phyloP scores from a whole-genome alignment of 2,888 invertebrate species.

The Octodonta nipae region DNA sequence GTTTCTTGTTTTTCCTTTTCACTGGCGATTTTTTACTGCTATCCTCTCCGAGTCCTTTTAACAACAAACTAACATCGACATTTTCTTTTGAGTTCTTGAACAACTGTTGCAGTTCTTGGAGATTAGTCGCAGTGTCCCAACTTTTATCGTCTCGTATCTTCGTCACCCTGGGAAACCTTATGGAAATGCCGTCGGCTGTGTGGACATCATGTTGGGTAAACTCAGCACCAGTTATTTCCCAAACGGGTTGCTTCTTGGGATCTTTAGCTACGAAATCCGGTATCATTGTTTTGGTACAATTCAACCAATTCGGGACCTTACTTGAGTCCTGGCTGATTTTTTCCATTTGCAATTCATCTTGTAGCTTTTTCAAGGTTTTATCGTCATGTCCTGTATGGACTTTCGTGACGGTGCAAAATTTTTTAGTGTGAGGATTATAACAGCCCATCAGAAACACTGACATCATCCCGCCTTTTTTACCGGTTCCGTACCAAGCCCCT shows the following conservation, averaged over 20 bases:
- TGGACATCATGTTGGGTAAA: slow-evolving; percentile 70
- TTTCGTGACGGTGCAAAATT: slow-evolving; percentile 88
- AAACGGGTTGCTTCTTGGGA: slow-evolving; percentile 77
- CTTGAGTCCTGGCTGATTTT: slow-evolving; percentile 64
- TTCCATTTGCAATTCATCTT: slow-evolving; percentile 55
- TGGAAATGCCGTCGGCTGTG: slow-evolving; percentile 83
- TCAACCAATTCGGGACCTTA: slow-evolving; percentile 67
- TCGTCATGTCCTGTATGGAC: slow-evolving; percentile 83
- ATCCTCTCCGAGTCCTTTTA: slow-evolving; percentile 20
- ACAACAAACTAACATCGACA: slow-evolving; percentile 44
- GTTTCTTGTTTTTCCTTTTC: too few species aligned
- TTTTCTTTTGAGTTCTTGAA: slow-evolving; percentile 56
- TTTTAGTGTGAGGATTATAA: slow-evolving; percentile 49
- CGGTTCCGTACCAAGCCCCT: slow-evolving; percentile 91
- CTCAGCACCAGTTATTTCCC: slow-evolving; percentile 87
- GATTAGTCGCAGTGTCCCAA: slow-evolving; percentile 69
- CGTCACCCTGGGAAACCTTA: slow-evolving; percentile 77
- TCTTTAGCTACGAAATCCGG: slow-evolving; percentile 81
- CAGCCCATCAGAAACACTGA: slow-evolving; percentile 92
- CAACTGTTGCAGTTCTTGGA: slow-evolving; percentile 56
- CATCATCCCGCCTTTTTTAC: slow-evolving; percentile 82
- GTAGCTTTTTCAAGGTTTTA: slow-evolving; percentile 63
- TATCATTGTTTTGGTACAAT: slow-evolving; percentile 67
- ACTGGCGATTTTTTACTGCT: not conserved
- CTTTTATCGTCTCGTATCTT: slow-evolving; percentile 71